A percentile compares a stretch with the other conserved stretches of the same genome.
phyloP scores from a whole-genome alignment of 2,888 invertebrate genomes.

The Agelastica alni region DNA sequence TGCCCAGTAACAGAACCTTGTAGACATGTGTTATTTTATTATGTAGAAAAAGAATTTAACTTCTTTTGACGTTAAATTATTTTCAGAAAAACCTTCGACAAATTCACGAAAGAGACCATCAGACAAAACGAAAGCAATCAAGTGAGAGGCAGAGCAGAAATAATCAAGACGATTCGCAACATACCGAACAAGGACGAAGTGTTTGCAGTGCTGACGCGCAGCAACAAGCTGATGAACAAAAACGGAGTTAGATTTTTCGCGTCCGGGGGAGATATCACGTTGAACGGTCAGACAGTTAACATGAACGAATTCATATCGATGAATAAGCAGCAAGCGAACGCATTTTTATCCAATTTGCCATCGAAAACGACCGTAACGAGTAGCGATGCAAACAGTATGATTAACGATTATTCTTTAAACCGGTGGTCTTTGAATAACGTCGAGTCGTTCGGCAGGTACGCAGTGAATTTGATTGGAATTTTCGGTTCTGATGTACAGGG shows the following conservation, averaged over 20 bases:
- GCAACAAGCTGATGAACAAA: conserved; percentile 62
- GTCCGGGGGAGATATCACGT: conserved; percentile 41
- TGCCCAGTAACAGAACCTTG: too few species aligned
- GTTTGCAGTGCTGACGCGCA: conserved; percentile 60
- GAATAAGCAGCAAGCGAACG: conserved; percentile 37
- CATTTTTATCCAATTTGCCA: conserved; percentile 37
- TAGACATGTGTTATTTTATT: too few species aligned
- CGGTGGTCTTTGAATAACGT: conserved; percentile 19
- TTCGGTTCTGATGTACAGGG: conserved; percentile 13
- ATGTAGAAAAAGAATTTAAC: too few species aligned
- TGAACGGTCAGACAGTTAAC: conserved; percentile 46
- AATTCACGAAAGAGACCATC: conserved; percentile 62
- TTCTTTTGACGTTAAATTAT: too few species aligned
- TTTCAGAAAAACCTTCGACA: conserved; percentile 63
- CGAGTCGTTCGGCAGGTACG: conserved; percentile 9
- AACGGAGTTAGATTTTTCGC: conserved; percentile 53
- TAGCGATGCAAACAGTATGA: conserved; percentile 11
- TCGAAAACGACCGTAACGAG: conserved; percentile 12
- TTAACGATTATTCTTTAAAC: conserved; percentile 12
- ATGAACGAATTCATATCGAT: conserved; percentile 43
- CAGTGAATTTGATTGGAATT: conserved; percentile 7
- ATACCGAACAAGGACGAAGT: conserved; percentile 62
- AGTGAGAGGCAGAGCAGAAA: conserved; percentile 59
- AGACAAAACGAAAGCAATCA: conserved; percentile 56
- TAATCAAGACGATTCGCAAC: conserved; percentile 61